Evolutionary conservation across 1,140 invertebrate genomes (phyloP).

Genomic region (Bombyx mandarina): DNA sequence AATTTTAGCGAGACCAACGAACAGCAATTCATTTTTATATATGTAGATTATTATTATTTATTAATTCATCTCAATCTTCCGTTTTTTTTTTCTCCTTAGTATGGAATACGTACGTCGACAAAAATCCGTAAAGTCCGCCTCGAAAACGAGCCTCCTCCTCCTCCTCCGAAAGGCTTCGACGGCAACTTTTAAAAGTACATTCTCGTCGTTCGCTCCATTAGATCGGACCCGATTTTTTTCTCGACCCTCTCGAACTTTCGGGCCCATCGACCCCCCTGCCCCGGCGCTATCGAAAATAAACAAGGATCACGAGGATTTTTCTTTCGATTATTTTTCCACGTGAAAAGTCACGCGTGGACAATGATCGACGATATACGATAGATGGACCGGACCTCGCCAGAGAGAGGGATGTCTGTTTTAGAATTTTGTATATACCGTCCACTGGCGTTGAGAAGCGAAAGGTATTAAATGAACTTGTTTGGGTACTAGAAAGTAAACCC

Average conservation of each 20-base stretch:
- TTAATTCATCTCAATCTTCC: too few species aligned
- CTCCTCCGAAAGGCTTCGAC: conserved; percentile 15
- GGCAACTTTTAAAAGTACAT: conserved; percentile 45
- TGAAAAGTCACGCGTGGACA: conserved; percentile 7
- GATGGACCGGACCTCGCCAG: too few species aligned
- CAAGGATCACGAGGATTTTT: conserved; percentile 21
- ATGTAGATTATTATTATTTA: too few species aligned
- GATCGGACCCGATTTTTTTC: conserved; percentile 33
- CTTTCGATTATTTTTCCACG: conserved; percentile 8
- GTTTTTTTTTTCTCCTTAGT: too few species aligned
- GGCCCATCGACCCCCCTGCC: conserved; percentile 17
- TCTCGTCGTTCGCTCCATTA: conserved; percentile 41
- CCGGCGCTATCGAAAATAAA: conserved; percentile 23
- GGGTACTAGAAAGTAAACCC: too few species aligned
- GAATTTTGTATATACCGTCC: background rate
- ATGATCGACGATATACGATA: conserved; percentile 1
- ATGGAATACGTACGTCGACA: too few species aligned
- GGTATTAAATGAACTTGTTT: too few species aligned
- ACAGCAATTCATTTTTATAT: too few species aligned
- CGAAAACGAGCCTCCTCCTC: background rate
- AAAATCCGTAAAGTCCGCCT: background rate
- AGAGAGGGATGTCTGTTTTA: background rate
- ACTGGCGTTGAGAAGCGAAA: too few species aligned
- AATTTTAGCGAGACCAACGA: too few species aligned
- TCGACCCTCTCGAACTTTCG: conserved; percentile 26